phyloP scores from a whole-genome alignment of 2,888 invertebrate species.

The Watsonalla binaria region DNA sequence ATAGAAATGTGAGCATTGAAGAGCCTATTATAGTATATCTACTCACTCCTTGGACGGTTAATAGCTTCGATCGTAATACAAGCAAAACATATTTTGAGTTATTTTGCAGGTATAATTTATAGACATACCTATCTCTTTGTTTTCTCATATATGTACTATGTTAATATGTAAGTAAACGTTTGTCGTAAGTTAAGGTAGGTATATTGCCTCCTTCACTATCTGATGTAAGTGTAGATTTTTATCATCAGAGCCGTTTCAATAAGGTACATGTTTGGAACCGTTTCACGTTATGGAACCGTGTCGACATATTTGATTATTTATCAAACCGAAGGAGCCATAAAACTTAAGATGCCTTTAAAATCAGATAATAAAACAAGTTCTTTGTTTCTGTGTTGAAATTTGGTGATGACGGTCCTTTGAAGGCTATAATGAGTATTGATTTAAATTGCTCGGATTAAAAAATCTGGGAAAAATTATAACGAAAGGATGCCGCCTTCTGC shows the following conservation, averaged over 20 bases:
- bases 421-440: constrained; percentile 77
- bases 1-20: no score
- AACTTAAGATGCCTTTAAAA: constrained; percentile 71
- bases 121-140: no score
- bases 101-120: no score
- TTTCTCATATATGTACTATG: no score
- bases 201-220: constrained; percentile 6
- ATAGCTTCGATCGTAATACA: no score
- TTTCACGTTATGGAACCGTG: constrained; percentile 42
- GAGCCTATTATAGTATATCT: no score
- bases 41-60: no score
- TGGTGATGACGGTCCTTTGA: constrained; percentile 72
- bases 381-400: constrained; percentile 66
- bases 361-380: constrained; percentile 73
- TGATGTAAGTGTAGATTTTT: constrained; percentile 29
- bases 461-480: constrained; percentile 76
- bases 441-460: constrained; percentile 74
- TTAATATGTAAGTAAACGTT: neutral
- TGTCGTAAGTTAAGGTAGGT: neutral
- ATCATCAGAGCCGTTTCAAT: constrained; percentile 41
- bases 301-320: constrained; percentile 63
- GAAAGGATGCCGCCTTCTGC: constrained; percentile 60
- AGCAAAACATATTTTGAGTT: no score
- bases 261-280: constrained; percentile 38
- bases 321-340: constrained; percentile 57